Evolutionary conservation across 1,140 invertebrate species (phyloP), one percentile per base, ranked within the genome.

Genomic region (Delia radicum): DNA sequence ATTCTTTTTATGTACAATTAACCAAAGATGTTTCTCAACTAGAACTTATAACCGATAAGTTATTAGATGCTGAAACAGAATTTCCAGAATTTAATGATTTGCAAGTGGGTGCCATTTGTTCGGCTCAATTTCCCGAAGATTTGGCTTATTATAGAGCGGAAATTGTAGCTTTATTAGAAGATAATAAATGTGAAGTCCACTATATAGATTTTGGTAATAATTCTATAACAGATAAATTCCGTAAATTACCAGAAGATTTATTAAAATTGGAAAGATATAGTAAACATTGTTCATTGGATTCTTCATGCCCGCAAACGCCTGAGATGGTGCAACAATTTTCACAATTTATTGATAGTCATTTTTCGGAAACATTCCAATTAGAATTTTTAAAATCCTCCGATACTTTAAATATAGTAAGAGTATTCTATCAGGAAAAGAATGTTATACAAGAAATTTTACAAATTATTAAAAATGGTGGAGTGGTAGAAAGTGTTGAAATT

Each of bases 151-250:
- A 93, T 77, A 87, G 93, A 67, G 91, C 90, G 3, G 85, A 87
- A 75, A 88, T 85, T n/a, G 65, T 82, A 48, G 79, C 81, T 69
- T 31, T 84, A 0, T 65, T 85, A 24, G 80, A 80, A 7, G 78
- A 78, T 2, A 79, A 78, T 26, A 73, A 77, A 74, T 83, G 82
- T 61, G 90, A 92, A 86, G 91, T 93, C 12, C 81, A 91, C 4
- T 93, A 92, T 78, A 90, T 93, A 80, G 93, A 94, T 86, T 94
- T 93, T 81, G 93, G 92, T 31, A 93, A 94, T 82, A 90, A 90
- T 0, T 89, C 91, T 13, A 86, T 90, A 2, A 88, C 89, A 0
- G 89, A 88, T 65, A 87, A 90, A 79, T 83, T 94, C 48, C 86
- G 89, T 24, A 89, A 88, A 78, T 83, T 94, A 75, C 92, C 93